Percentiles rank a stretch among this genome's conserved stretches.
phyloP scores from a whole-genome alignment of 2,797 vertebrate genomes.

The Sphenopsis melanotis region DNA sequence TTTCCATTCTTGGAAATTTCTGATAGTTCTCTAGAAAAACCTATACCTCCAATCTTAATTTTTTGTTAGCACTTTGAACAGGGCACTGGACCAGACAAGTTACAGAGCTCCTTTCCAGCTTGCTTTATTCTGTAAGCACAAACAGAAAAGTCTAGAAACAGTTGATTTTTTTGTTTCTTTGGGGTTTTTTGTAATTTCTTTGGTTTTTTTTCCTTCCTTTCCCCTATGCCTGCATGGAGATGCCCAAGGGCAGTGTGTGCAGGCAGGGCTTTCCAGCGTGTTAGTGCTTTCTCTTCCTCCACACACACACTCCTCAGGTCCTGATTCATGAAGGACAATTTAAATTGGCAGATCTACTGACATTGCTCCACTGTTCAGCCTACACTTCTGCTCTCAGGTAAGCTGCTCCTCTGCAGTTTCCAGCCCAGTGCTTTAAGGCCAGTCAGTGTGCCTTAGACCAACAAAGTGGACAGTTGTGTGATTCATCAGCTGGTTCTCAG shows the following conservation, averaged over 20 bases:
- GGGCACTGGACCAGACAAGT: background rate
- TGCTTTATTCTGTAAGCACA: background rate
- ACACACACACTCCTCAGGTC: background rate
- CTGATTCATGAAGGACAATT: background rate
- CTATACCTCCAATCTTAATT: background rate
- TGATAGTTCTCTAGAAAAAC: background rate
- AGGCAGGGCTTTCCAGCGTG: background rate
- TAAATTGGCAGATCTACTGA: background rate
- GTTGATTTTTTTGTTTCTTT: background rate
- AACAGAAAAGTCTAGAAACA: background rate
- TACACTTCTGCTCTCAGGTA: background rate
- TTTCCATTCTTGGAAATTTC: background rate
- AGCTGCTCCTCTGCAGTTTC: background rate
- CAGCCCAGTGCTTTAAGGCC: background rate
- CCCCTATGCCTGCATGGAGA: background rate
- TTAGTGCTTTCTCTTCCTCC: background rate
- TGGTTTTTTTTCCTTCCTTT: background rate
- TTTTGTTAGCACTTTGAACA: background rate
- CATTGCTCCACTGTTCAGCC: background rate
- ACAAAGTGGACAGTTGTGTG: background rate
- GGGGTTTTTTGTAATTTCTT: background rate
- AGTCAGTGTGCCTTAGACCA: background rate
- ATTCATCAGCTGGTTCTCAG: background rate
- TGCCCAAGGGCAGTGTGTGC: background rate
- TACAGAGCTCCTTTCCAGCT: background rate